phyloP scores from a whole-genome alignment of 2,797 vertebrate species.

The Chrosomus eos region DNA sequence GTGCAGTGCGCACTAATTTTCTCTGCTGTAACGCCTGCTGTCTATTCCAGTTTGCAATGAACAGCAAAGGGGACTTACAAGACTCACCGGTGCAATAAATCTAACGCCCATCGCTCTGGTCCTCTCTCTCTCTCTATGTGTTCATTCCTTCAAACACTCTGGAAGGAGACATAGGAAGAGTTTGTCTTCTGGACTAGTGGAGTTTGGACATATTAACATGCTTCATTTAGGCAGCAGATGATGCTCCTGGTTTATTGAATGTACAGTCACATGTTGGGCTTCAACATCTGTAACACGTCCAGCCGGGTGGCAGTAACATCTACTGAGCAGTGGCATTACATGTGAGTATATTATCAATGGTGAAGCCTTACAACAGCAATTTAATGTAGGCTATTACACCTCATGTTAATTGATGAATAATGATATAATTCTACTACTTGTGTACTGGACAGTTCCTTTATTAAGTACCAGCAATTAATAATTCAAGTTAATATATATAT shows the following conservation, averaged over 20 bases:
- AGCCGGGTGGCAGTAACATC: constrained; percentile 10
- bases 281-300: not conserved
- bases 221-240: constrained; percentile 37
- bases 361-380: not conserved
- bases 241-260: constrained; percentile 38
- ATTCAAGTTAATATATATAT: not conserved
- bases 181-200: constrained; percentile 40
- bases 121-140: not conserved
- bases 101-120: constrained; percentile 26
- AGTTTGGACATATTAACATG: constrained; percentile 44
- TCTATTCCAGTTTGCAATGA: constrained; percentile 20
- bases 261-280: constrained; percentile 18
- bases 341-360: constrained; percentile 25
- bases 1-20: constrained; percentile 69
- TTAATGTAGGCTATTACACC: not conserved
- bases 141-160: constrained; percentile 10
- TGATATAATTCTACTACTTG: not conserved
- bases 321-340: not conserved
- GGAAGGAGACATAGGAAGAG: constrained; percentile 34
- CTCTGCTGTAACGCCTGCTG: constrained; percentile 53
- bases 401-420: not conserved
- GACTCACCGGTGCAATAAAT: constrained; percentile 17
- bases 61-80: constrained; percentile 13
- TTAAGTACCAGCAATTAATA: not conserved
- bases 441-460: not conserved